A percentile compares a stretch with the other conserved stretches of the same genome.
Conservation (phyloP, 2,113 vertebrate species). For the Macroglossus sobrinus region DNA sequence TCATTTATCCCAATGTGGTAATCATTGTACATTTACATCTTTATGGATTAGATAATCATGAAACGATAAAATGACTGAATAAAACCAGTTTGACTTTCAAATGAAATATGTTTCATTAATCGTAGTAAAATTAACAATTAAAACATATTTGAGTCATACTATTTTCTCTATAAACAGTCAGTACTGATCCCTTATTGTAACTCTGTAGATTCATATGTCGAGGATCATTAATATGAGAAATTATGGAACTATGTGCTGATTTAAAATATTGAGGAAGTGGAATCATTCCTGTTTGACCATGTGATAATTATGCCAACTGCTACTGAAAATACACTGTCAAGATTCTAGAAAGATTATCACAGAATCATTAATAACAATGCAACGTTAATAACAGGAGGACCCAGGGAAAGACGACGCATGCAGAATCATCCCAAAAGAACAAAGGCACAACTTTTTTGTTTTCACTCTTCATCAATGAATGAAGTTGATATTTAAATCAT, state of each 20-base stretch:
- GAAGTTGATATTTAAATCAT: not conserved
- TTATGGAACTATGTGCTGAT: not conserved
- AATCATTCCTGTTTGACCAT: not conserved
- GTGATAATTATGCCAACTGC: not conserved
- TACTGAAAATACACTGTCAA: not conserved
- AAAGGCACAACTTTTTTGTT: not conserved
- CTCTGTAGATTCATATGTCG: not conserved
- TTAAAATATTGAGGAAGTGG: not conserved
- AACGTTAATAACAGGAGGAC: not conserved
- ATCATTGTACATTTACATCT: not conserved
- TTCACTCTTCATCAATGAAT: not conserved
- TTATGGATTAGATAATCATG: not conserved
- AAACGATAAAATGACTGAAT: not conserved
- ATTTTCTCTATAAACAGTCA: not conserved
- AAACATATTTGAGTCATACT: not conserved
- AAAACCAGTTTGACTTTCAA: not conserved
- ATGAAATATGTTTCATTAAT: not conserved
- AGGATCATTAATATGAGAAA: not conserved
- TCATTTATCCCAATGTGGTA: not conserved
- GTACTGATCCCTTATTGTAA: not conserved
- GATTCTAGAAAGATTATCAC: not conserved
- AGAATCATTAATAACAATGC: not conserved
- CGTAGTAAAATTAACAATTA: not conserved
- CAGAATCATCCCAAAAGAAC: not conserved
- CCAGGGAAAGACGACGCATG: not conserved